Base-by-base conservation (phyloP, 2,797 vertebrate genomes). In the Lerista edwardsae region DNA sequence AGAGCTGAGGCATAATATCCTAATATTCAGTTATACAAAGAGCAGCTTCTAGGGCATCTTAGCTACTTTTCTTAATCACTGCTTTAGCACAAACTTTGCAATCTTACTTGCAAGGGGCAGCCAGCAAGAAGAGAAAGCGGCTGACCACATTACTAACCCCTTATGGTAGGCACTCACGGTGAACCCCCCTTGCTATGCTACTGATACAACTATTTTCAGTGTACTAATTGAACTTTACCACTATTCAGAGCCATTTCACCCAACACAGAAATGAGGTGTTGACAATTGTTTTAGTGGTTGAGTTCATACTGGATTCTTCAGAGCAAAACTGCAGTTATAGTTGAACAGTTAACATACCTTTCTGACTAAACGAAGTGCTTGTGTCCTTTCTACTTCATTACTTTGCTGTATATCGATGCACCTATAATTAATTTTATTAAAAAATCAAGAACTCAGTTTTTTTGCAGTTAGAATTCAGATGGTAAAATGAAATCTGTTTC, bases 371-470 rank as follows among this genome's bases (percentile, higher is more conserved):
- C 98, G 97, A 94, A 99, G 98, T 89, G 98, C 98, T 94, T 99
- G 98, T 86, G 98, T 99, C 93, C 98, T 97, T 94, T 99, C 98
- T 83, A 98, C 98, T 96, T 99, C 98, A 74, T 99, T 99, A 96
- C 98, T 99, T 95, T 99, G 98, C 89, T 99, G 98, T 95, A 99
- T 99, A 94, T 99, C 98, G 93, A 99, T 99, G 95, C 98, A 99
- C 95, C 98, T 99, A 93, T 92, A 91, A 82, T 34, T 3, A 65
- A 65, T 61, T 64, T 29, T 29, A 90, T 34, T 19, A 79, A 83
- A 36, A 78, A 90, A 90, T 88, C 59, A 5, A 4, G 85, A 2
- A 69, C 62, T 65, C 79, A 65, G 8, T 75, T 89, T 78, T 34
- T 61, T n/a, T 69, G 21, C 41, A 61, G 12, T 69, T 77, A 12